Percentiles rank a stretch among this genome's conserved stretches.
Evolutionary conservation across 2,888 invertebrate genomes (phyloP).

Genomic region (Lithophane semibrunnea): DNA sequence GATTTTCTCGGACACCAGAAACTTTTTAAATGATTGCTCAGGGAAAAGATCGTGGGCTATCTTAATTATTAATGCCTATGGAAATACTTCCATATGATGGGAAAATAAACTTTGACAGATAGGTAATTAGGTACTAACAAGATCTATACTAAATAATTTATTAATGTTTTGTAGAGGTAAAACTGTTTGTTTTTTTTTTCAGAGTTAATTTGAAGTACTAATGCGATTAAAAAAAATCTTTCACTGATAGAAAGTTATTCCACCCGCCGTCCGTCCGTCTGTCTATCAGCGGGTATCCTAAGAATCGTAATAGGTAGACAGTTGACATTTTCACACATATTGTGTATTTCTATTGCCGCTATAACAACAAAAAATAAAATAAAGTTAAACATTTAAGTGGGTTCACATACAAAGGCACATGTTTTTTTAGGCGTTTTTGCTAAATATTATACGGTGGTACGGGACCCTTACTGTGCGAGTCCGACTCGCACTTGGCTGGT

Average conservation of each 20-base stretch:
- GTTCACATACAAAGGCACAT: too few relatives aligned
- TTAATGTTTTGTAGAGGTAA: background rate
- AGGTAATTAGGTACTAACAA: background rate
- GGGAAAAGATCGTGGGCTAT: background rate
- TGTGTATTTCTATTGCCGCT: too few relatives aligned
- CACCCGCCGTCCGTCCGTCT: too few relatives aligned
- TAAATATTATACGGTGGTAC: too few relatives aligned
- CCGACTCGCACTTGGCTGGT: too few relatives aligned
- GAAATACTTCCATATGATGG: background rate
- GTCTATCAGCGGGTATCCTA: too few relatives aligned
- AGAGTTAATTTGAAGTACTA: background rate
- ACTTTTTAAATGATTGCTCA: conserved; percentile 4
- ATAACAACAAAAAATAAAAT: too few relatives aligned
- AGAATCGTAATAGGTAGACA: too few relatives aligned
- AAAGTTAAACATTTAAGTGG: too few relatives aligned
- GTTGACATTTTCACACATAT: too few relatives aligned
- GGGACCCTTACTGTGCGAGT: too few relatives aligned
- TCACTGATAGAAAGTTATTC: background rate
- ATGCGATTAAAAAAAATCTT: background rate
- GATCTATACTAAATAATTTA: background rate
- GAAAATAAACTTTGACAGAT: background rate
- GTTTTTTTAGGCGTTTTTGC: too few relatives aligned
- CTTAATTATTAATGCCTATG: background rate
- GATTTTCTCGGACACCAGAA: background rate
- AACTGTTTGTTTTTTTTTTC: background rate